A percentile compares a stretch with the other conserved stretches of the same genome.
phyloP scores from a whole-genome alignment of 2,113 vertebrate species.

The Poeciliopsis turrubarensis region DNA sequence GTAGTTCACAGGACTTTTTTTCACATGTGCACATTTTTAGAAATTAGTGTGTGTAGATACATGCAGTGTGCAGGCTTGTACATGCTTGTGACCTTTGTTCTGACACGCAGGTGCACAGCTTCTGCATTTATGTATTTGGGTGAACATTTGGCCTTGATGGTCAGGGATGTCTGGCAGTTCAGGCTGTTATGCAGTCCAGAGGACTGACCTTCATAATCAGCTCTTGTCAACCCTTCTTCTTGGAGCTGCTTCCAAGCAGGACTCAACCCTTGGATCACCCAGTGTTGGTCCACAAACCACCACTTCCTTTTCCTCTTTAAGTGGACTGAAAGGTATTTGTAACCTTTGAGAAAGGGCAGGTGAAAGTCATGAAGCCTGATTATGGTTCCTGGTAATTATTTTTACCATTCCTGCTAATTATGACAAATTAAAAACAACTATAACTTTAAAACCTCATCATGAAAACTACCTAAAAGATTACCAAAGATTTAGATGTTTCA shows the following conservation, averaged over 20 bases:
- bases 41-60: background rate
- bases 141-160: constrained; percentile 30
- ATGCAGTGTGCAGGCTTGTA: background rate
- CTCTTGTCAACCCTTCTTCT: constrained; percentile 38
- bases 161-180: constrained; percentile 22
- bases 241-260: constrained; percentile 56
- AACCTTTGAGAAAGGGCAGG: constrained; percentile 58
- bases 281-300: constrained; percentile 20
- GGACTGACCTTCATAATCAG: constrained; percentile 67
- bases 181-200: constrained; percentile 30
- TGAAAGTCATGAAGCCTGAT: constrained; percentile 39
- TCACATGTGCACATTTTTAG: background rate
- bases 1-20: constrained; percentile 9
- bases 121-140: constrained; percentile 4
- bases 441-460: no score
- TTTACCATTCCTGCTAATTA: background rate
- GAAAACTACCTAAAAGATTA: no score
- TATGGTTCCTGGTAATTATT: background rate
- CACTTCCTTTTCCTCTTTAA: constrained; percentile 15
- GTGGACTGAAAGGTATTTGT: constrained; percentile 45
- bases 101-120: background rate
- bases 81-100: constrained; percentile 9
- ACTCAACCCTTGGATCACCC: constrained; percentile 32
- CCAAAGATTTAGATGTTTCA: background rate
- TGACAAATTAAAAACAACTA: background rate